Percentiles rank a stretch among this genome's conserved stretches.
These are phyloP conservation scores for Gephyroberyx darwinii DNA, from an alignment of 2,797 vertebrate genomes.

Conservation along the genomic window DNA sequence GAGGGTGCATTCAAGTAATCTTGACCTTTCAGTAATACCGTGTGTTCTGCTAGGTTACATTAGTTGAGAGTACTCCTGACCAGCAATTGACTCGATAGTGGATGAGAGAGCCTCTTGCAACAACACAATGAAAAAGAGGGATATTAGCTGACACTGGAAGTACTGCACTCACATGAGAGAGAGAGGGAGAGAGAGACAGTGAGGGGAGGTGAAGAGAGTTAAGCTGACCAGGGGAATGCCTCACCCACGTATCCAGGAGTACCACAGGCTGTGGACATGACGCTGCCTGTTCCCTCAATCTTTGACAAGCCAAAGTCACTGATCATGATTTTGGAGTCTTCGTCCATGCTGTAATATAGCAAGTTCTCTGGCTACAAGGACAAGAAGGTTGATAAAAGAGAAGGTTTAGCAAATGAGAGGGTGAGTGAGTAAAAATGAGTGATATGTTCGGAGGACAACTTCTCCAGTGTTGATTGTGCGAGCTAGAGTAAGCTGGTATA, in stretches of 20 bases:
- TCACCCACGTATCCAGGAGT: constrained; percentile 98
- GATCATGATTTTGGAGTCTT: constrained; percentile 99
- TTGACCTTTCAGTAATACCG: constrained; percentile 60
- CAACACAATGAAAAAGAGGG: constrained; percentile 50
- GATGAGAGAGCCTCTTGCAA: constrained; percentile 67
- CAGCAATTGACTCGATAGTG: constrained; percentile 64
- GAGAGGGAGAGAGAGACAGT: not conserved
- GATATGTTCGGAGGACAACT: too few relatives aligned
- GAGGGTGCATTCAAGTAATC: constrained; percentile 46
- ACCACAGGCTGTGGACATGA: constrained; percentile 95
- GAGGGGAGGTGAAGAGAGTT: constrained; percentile 8
- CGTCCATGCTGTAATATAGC: constrained; percentile 95
- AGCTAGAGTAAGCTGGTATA: constrained; percentile 1
- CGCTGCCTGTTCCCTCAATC: constrained; percentile 90
- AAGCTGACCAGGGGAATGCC: constrained; percentile 44
- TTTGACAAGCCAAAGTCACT: constrained; percentile 97
- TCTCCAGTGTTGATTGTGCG: too few relatives aligned
- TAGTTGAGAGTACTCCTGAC: constrained; percentile 66
- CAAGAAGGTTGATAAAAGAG: not conserved
- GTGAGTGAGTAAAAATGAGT: too few relatives aligned
- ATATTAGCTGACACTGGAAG: constrained; percentile 44
- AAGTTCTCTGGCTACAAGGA: constrained; percentile 92
- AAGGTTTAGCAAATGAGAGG: not conserved
- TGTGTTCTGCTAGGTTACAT: constrained; percentile 49
- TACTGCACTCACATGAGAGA: constrained; percentile 44